These are phyloP conservation scores for Crenuchus spilurus DNA, from an alignment of 2,797 vertebrate species.

Conservation along the genomic window DNA sequence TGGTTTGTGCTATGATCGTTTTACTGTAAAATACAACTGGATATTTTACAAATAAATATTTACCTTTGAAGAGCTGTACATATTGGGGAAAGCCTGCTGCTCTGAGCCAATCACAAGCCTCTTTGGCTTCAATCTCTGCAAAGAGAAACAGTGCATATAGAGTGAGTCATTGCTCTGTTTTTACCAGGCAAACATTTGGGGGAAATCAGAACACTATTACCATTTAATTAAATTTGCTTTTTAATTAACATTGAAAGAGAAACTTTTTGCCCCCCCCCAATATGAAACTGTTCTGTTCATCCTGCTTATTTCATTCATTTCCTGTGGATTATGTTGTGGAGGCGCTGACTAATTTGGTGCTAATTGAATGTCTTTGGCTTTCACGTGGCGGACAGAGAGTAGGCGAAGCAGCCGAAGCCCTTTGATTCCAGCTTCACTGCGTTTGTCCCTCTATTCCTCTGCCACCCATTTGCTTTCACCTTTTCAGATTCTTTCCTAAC, in stretches of 20 bases:
- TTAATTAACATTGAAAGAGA: slow-evolving; percentile 37
- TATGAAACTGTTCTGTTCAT: slow-evolving; percentile 6
- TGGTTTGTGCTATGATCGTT: slow-evolving; percentile 14
- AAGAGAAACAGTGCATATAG: slow-evolving; percentile 61
- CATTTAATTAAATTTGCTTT: slow-evolving; percentile 66
- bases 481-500: slow-evolving; percentile 38
- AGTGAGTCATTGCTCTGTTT: slow-evolving; percentile 53
- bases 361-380: slow-evolving; percentile 60
- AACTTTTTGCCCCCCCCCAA: slow-evolving; percentile 9
- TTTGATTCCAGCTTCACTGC: not conserved
- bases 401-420: not conserved
- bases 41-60: slow-evolving; percentile 48
- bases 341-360: slow-evolving; percentile 59
- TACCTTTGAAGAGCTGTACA: slow-evolving; percentile 87
- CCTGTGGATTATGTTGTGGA: slow-evolving; percentile 35
- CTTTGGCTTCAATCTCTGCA: slow-evolving; percentile 89
- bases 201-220: slow-evolving; percentile 56
- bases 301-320: slow-evolving; percentile 37
- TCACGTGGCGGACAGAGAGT: slow-evolving; percentile 35
- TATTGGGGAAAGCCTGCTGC: slow-evolving; percentile 90
- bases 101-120: slow-evolving; percentile 88
- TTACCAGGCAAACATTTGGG: slow-evolving; percentile 66
- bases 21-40: not conserved
- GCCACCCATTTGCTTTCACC: slow-evolving; percentile 47
- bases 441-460: slow-evolving; percentile 16